Percentiles rank a stretch among this genome's conserved stretches.
These are phyloP conservation scores for Athrips mouffetella DNA, from an alignment of 2,888 invertebrate species.

Conservation along the genomic window DNA sequence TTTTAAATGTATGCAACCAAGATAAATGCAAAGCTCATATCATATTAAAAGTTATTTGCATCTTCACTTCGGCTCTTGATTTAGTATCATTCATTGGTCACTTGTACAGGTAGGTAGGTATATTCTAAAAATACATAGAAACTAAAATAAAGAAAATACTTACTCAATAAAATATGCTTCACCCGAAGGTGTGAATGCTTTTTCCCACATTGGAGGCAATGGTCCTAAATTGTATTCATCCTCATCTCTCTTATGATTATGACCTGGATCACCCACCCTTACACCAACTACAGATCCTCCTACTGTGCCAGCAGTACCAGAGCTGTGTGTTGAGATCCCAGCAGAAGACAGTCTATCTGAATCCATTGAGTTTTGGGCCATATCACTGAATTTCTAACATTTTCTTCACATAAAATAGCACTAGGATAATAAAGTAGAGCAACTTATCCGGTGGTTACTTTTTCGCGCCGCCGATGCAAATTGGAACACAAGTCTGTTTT, in stretches of 20 bases:
- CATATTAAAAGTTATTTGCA: no score
- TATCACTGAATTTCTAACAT: conserved; percentile 29
- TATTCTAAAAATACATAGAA: background rate
- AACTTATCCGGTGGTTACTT: conserved; percentile 14
- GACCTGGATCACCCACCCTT: conserved; percentile 56
- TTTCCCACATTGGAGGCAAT: conserved; percentile 97
- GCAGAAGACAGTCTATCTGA: conserved; percentile 72
- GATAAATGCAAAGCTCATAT: no score
- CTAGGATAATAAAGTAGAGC: background rate
- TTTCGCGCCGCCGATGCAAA: conserved; percentile 27
- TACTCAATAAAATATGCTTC: conserved; percentile 99
- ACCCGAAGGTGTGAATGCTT: conserved; percentile 97
- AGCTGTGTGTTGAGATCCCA: conserved; percentile 71
- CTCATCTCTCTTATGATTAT: conserved; percentile 73
- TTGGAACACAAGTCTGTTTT: conserved; percentile 18
- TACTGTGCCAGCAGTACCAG: conserved; percentile 67
- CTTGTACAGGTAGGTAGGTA: background rate
- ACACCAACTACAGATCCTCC: conserved; percentile 72
- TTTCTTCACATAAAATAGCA: background rate
- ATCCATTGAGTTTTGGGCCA: conserved; percentile 71
- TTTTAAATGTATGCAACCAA: no score
- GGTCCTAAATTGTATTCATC: conserved; percentile 91
- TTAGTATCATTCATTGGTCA: no score
- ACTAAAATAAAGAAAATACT: conserved; percentile 51
- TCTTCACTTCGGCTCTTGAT: no score